Conservation (phyloP, 2,113 vertebrate genomes). For the Bujurquina vittata region DNA sequence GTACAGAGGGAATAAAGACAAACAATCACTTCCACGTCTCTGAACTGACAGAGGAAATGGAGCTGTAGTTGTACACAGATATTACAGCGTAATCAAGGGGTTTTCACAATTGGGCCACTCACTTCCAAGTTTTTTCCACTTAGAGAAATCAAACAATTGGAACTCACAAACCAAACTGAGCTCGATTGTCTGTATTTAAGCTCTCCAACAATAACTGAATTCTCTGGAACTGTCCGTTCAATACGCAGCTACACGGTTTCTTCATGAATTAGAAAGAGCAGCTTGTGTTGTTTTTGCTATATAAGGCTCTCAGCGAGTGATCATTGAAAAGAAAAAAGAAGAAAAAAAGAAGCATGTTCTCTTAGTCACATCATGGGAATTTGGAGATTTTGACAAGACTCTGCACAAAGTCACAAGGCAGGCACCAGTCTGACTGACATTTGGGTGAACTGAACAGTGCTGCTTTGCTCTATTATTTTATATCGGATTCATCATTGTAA, state of each 20-base stretch:
- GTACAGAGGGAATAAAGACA: constrained; percentile 18
- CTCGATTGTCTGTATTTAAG: not conserved
- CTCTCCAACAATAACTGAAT: not conserved
- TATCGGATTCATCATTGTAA: constrained; percentile 1
- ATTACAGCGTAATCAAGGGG: not conserved
- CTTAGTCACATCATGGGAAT: constrained; percentile 65
- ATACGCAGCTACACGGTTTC: not conserved
- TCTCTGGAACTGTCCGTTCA: not conserved
- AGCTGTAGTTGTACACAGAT: constrained; percentile 17
- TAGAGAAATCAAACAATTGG: not conserved
- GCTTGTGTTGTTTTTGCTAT: constrained; percentile 48
- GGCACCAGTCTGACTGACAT: constrained; percentile 48
- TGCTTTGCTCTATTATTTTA: not conserved
- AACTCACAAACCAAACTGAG: not conserved
- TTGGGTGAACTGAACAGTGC: constrained; percentile 52
- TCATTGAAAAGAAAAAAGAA: constrained; percentile 27
- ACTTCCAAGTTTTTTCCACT: not conserved
- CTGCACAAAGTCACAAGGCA: constrained; percentile 40
- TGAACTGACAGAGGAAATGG: constrained; percentile 25
- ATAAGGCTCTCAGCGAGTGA: constrained; percentile 37
- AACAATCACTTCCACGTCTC: constrained; percentile 21
- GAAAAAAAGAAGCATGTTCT: constrained; percentile 22
- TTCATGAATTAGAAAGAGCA: constrained; percentile 11
- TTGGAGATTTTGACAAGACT: constrained; percentile 37
- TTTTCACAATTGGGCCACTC: constrained; percentile 23